Percentiles rank a stretch among this genome's conserved stretches.
These are phyloP conservation scores for Crax fasciolata DNA, from an alignment of 2,797 vertebrate species.

Conservation along the genomic window DNA sequence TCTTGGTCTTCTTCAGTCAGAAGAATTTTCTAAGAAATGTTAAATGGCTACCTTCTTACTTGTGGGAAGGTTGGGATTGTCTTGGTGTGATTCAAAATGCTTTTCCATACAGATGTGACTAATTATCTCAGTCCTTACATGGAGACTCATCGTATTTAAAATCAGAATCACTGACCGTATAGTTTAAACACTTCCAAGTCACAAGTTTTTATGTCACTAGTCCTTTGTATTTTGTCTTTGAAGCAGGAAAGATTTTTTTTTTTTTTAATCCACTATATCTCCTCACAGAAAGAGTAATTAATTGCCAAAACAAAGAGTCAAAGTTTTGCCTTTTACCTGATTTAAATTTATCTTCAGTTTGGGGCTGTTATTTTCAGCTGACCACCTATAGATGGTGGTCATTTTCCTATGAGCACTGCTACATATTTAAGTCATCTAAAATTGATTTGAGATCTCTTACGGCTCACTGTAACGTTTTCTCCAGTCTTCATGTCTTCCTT, in stretches of 20 bases:
- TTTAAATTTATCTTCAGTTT: neutral
- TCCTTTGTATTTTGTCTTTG: neutral
- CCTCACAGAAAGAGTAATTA: neutral
- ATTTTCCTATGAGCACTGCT: neutral
- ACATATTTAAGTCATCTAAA: neutral
- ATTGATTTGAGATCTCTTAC: neutral
- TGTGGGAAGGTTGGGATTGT: neutral
- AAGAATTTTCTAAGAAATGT: neutral
- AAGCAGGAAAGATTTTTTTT: neutral
- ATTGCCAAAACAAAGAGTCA: neutral
- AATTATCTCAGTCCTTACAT: neutral
- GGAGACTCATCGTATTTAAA: neutral
- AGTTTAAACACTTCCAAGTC: neutral
- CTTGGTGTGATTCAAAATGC: neutral
- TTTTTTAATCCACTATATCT: neutral
- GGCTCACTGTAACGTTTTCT: neutral
- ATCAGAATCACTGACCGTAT: neutral
- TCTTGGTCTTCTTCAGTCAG: rapidly evolving
- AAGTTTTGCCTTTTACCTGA: neutral
- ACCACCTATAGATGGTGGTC: neutral
- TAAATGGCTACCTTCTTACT: neutral
- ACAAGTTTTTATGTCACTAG: neutral
- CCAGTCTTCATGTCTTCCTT: neutral
- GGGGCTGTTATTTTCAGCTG: neutral
- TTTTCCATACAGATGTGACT: neutral